Conservation (phyloP, 2,797 vertebrate genomes). For the Hydrolagus colliei region DNA sequence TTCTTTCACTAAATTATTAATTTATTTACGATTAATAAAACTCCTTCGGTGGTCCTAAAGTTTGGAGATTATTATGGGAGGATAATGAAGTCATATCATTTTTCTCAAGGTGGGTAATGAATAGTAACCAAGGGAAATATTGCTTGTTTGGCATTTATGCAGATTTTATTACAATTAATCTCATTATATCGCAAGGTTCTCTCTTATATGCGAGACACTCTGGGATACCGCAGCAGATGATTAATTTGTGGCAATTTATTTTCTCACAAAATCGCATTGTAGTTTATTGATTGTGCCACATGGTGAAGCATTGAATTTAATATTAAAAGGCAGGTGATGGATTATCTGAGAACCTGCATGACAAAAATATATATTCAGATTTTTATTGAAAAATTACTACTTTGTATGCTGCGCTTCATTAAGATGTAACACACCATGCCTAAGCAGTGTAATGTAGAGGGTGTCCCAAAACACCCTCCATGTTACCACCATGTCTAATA, state of each 20-base stretch:
- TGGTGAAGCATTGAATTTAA: not conserved
- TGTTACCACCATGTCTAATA: not conserved
- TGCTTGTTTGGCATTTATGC: not conserved
- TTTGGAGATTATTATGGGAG: not conserved
- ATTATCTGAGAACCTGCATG: not conserved
- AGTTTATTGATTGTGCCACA: not conserved
- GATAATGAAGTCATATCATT: not conserved
- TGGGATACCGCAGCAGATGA: not conserved
- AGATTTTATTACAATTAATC: not conserved
- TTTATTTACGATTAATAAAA: not conserved
- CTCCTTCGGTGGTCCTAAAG: not conserved
- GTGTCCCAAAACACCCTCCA: not conserved
- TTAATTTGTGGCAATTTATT: not conserved
- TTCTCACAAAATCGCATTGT: not conserved
- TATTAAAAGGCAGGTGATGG: not conserved
- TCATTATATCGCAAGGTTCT: not conserved
- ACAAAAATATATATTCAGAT: no score
- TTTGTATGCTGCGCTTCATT: not conserved
- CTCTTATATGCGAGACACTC: not conserved
- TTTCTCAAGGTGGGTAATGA: not conserved
- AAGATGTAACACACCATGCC: not conserved
- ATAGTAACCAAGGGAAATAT: not conserved
- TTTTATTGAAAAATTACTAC: no score
- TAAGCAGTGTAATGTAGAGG: not conserved
- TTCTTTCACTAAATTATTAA: not conserved